Evolutionary conservation across 2,797 vertebrate genomes (phyloP).

Genomic region (Anableps anableps): DNA sequence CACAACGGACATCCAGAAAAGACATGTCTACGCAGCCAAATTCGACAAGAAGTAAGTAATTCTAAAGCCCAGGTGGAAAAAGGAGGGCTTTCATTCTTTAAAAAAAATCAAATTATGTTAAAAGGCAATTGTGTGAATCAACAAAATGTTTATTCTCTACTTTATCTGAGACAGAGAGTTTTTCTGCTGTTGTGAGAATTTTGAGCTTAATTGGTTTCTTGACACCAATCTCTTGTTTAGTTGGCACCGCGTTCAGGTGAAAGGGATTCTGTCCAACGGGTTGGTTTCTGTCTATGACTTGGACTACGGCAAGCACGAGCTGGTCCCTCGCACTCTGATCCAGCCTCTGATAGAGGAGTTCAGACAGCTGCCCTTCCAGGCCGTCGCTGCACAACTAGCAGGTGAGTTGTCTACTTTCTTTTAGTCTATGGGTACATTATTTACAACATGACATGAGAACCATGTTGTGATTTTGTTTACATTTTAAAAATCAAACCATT

Average conservation of each 20-base stretch:
- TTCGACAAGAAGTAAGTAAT: slow-evolving; percentile 89
- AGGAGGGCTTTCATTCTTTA: background rate
- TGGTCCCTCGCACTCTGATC: slow-evolving; percentile 82
- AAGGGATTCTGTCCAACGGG: slow-evolving; percentile 86
- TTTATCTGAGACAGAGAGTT: background rate
- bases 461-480: background rate
- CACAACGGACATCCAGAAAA: slow-evolving; percentile 80
- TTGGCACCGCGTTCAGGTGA: slow-evolving; percentile 92
- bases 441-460: background rate
- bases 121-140: background rate
- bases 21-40: slow-evolving; percentile 90
- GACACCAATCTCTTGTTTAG: slow-evolving; percentile 64
- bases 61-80: background rate
- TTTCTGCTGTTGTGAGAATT: background rate
- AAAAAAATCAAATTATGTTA: background rate
- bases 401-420: slow-evolving; percentile 75
- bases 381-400: slow-evolving; percentile 89
- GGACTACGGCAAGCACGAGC: slow-evolving; percentile 92
- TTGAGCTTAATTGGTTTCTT: background rate
- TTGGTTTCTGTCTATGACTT: slow-evolving; percentile 91
- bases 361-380: slow-evolving; percentile 92
- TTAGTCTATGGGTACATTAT: background rate
- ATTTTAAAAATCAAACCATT: background rate
- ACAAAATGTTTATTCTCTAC: background rate
- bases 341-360: slow-evolving; percentile 86